Evolutionary conservation across 2,113 vertebrate genomes (phyloP), one percentile per base, ranked within the genome.

Genomic region (Noturus placidus): DNA sequence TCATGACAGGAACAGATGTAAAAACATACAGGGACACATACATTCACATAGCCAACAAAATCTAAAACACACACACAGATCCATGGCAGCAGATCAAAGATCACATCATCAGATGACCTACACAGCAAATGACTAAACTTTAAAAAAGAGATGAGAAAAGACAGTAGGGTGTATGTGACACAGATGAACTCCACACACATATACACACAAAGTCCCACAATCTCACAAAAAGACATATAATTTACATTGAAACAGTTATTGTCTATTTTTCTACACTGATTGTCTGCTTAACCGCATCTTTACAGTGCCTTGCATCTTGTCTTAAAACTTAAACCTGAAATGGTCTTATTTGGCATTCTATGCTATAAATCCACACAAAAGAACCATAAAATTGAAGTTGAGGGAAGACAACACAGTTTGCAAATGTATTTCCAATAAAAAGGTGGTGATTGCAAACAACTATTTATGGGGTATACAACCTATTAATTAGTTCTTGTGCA

Each of bases 1-100:
- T 81, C 2, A 86, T 90, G 87, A 83, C 86, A 89, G 85, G 84
- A 90, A 85, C 86, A 89, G 87, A 90, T 89, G 87, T 89, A 91
- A 89, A 90, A 87, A 91, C 90, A 87, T 76, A 61, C 82, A 87
- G 50, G 72, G 59, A 85, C 76, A 89, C 83, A 87, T 81, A 83
- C 38, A 87, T 81, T 86, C 79, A 42, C 54, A 85, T 9, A 69
- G 42, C 70, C 76, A 82, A 85, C 65, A 72, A 83, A 56, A 63
- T 85, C 72, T 88, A 33, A 86, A 30, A 76, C 56, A 77, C 65
- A 86, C 57, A 42, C 54, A 79, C 4, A n/a, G 70, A 38, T 88
- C n/a, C 19, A 46, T 88, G 87, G 65, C 65, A 85, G 20, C 38
- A 69, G 38, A 76, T 87, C 86, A 83, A 83, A 83, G 42, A 77